These are phyloP conservation scores for Amphiprion percula DNA, from an alignment of 2,113 vertebrate species.

Conservation along the genomic window DNA sequence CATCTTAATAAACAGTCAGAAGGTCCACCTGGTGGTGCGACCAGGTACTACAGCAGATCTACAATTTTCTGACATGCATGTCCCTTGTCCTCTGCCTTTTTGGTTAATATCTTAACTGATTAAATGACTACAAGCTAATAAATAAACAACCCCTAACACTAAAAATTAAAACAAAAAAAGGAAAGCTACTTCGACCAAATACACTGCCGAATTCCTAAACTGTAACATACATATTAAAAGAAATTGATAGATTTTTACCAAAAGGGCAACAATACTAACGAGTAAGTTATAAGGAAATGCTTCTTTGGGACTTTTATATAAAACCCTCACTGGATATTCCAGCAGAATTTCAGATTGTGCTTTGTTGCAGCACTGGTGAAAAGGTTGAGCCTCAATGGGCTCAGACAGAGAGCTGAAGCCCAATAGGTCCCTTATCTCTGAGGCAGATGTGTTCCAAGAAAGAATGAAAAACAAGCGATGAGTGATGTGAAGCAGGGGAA, in stretches of 20 bases:
- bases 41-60: no score
- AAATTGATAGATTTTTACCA: conserved; percentile 35
- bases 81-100: no score
- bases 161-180: no score
- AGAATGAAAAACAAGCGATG: conserved; percentile 64
- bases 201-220: background rate
- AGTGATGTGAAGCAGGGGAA: conserved; percentile 47
- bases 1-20: no score
- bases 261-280: conserved; percentile 22
- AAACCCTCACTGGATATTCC: background rate
- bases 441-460: conserved; percentile 54
- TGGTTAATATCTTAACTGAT: no score
- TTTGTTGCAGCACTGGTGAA: conserved; percentile 44
- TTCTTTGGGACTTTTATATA: conserved; percentile 29
- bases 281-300: background rate
- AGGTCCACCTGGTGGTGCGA: no score
- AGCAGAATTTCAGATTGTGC: conserved; percentile 29
- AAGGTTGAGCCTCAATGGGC: conserved; percentile 52
- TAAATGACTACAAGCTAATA: no score
- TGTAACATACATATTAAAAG: conserved; percentile 33
- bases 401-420: conserved; percentile 11
- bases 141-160: no score
- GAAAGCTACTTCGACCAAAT: background rate
- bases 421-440: conserved; percentile 63
- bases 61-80: no score